phyloP scores from a whole-genome alignment of 1,140 invertebrate genomes.

The Megalonaias nervosa region DNA sequence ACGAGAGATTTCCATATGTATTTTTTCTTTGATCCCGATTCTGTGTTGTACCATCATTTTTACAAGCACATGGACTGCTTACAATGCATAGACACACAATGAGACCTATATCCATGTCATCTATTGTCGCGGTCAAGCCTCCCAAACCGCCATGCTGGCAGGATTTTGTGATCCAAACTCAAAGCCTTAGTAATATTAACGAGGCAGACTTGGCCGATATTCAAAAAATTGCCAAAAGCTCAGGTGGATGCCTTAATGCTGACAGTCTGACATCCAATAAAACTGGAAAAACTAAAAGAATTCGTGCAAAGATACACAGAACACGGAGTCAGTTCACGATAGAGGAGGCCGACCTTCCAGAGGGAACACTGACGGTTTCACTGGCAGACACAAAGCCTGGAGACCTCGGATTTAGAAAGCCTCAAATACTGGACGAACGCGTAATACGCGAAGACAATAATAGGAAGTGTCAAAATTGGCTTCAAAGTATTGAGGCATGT shows the following conservation, averaged over 20 bases:
- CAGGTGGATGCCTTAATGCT: conserved; percentile 28
- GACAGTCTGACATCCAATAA: conserved; percentile 16
- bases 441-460: conserved; percentile 62
- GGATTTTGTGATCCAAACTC: conserved; percentile 28
- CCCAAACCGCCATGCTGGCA: conserved; percentile 53
- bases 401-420: conserved; percentile 48
- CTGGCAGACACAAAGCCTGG: conserved; percentile 59
- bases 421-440: conserved; percentile 45
- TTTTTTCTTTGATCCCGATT: conserved; percentile 11
- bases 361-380: conserved; percentile 51
- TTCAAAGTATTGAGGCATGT: conserved; percentile 59
- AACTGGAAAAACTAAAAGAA: conserved; percentile 48
- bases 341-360: conserved; percentile 58
- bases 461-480: conserved; percentile 63
- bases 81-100: conserved; percentile 42
- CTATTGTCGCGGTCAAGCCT: conserved; percentile 34
- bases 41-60: conserved; percentile 24
- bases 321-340: conserved; percentile 65
- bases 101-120: conserved; percentile 20
- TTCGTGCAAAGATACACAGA: conserved; percentile 61
- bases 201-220: conserved; percentile 37
- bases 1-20: neutral
- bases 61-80: conserved; percentile 2
- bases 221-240: conserved; percentile 26
- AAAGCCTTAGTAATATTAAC: conserved; percentile 1